These are phyloP conservation scores for Malurus melanocephalus DNA, from an alignment of 2,113 vertebrate species.

Conservation along the genomic window DNA sequence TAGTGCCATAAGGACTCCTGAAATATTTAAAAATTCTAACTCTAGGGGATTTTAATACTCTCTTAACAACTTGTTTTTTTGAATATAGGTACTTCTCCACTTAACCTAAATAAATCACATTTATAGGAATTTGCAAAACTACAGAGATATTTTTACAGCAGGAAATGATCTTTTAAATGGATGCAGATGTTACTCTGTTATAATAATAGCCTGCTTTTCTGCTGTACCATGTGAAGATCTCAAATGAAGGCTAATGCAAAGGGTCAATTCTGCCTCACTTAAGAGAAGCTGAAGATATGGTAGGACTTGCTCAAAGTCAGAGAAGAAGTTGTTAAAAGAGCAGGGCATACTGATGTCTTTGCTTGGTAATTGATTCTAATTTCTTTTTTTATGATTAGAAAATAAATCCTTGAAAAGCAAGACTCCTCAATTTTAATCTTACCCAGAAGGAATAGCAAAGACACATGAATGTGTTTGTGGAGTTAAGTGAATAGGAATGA, in stretches of 20 bases:
- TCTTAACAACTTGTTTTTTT: background rate
- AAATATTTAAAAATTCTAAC: background rate
- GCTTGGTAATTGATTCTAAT: background rate
- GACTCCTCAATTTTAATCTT: background rate
- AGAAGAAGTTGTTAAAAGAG: background rate
- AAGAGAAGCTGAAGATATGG: background rate
- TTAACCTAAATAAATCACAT: constrained; percentile 31
- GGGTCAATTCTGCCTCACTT: background rate
- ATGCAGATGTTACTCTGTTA: constrained; percentile 49
- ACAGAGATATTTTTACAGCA: constrained; percentile 47
- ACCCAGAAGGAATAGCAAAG: background rate
- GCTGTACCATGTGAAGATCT: background rate
- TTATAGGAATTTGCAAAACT: constrained; percentile 54
- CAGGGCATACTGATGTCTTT: background rate
- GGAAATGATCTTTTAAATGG: constrained; percentile 66
- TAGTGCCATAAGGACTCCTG: background rate
- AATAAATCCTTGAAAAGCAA: background rate
- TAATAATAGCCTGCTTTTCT: constrained; percentile 23
- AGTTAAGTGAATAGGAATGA: background rate
- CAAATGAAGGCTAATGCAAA: constrained; percentile 3
- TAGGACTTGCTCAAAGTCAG: background rate
- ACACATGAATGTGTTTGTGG: background rate
- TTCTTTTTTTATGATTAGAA: background rate
- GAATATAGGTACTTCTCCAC: constrained; percentile 5
- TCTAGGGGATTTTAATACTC: background rate